These are phyloP conservation scores for Musca domestica DNA, from an alignment of 1,140 invertebrate genomes.

Conservation along the genomic window DNA sequence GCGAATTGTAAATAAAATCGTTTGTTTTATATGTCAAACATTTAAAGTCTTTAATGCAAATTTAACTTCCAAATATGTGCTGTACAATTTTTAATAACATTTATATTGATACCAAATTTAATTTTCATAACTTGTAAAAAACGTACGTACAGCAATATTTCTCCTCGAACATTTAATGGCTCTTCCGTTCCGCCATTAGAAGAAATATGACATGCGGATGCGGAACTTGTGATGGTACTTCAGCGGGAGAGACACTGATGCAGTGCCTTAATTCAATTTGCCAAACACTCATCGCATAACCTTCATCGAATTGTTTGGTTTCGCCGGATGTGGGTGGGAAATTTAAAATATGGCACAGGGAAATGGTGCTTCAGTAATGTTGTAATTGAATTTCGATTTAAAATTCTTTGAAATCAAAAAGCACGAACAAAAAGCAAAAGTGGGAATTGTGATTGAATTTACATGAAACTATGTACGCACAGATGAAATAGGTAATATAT, in stretches of 20 bases:
- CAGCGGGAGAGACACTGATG: neutral
- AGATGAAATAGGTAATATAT: too few relatives aligned
- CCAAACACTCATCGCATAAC: neutral
- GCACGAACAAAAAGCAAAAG: neutral
- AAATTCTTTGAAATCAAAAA: conserved; percentile 22
- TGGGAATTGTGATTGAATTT: conserved; percentile 18
- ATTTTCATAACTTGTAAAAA: too few relatives aligned
- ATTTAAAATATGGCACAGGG: neutral
- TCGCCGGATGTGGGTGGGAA: conserved; percentile 1
- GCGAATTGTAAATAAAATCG: too few relatives aligned
- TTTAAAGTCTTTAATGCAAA: too few relatives aligned
- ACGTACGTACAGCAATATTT: too few relatives aligned
- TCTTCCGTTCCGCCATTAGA: too few relatives aligned
- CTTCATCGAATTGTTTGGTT: neutral
- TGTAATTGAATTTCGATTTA: conserved; percentile 18
- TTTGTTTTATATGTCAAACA: too few relatives aligned
- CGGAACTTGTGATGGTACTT: neutral
- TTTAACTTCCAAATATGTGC: too few relatives aligned
- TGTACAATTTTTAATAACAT: too few relatives aligned
- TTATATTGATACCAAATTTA: too few relatives aligned
- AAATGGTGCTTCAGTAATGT: neutral
- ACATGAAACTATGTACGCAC: conserved; percentile 3
- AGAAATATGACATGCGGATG: too few relatives aligned
- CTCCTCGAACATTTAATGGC: too few relatives aligned
- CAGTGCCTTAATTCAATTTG: conserved; percentile 10